Percentiles rank a stretch among this genome's conserved stretches.
These are phyloP conservation scores for Saccostrea echinata DNA, from an alignment of 1,140 invertebrate species.

Conservation along the genomic window DNA sequence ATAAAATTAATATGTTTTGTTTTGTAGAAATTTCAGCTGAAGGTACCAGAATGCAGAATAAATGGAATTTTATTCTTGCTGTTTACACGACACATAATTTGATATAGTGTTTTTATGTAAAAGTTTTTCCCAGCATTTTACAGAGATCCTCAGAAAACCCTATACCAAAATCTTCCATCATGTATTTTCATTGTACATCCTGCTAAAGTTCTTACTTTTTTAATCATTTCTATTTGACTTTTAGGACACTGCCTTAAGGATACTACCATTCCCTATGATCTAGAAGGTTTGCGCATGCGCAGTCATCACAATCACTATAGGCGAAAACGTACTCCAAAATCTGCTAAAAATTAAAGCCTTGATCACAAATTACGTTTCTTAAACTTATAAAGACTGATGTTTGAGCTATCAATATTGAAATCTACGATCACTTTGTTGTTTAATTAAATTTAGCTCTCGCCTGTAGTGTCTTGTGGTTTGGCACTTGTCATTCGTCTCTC, in stretches of 20 bases:
- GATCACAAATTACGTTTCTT: neutral
- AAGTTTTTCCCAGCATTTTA: too few relatives aligned
- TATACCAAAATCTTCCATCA: too few relatives aligned
- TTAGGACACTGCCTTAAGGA: neutral
- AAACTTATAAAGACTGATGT: neutral
- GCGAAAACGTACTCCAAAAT: neutral
- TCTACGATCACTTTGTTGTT: neutral
- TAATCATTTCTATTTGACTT: neutral
- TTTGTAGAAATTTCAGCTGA: too few relatives aligned
- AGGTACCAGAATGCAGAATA: too few relatives aligned
- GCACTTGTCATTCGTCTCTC: conserved; percentile 5
- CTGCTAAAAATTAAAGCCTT: neutral
- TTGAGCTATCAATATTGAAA: conserved; percentile 11
- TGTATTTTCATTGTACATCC: neutral
- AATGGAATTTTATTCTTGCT: too few relatives aligned
- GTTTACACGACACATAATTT: too few relatives aligned
- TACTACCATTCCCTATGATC: neutral
- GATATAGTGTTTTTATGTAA: too few relatives aligned
- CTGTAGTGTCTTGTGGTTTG: neutral
- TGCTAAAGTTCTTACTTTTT: too few relatives aligned
- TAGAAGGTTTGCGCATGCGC: neutral
- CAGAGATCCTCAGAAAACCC: too few relatives aligned
- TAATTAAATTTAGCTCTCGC: neutral
- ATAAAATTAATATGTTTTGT: too few relatives aligned
- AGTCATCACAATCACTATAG: neutral